Evolutionary conservation across 2,113 vertebrate species (phyloP), one percentile per base, ranked within the genome.

Genomic region (Gracilinanus agilis): DNA sequence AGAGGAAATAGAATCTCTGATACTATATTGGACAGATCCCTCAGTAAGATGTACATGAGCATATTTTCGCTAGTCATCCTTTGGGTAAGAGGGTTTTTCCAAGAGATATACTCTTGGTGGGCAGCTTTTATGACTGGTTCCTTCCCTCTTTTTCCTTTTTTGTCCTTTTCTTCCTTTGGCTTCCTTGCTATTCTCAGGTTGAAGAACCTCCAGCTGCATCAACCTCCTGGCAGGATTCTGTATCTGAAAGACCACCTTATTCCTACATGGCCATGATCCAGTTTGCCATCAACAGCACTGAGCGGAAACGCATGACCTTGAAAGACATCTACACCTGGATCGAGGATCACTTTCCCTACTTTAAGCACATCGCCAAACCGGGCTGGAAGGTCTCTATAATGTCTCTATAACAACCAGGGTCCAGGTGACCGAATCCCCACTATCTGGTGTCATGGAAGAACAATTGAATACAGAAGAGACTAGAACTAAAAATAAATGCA

Each of bases 241-340:
- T 97, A 58, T 98, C 98, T 0, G 99, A 99, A 96, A 98, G 99
- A 94, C 99, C 99, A 0, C 99, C 99, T 0, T 99, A 99, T 96
- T 99, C 99, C 93, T 99, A 99, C 97, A 99, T 99, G 99, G 99
- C 99, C 94, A 99, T 99, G 99, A 99, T 99, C 96, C 99, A 99
- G 94, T 99, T 99, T 92, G 99, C 99, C 9, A 99, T 99, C 98
- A 99, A 99, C 98, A 99, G 99, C 96, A 99, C 98, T 0, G 98
- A 98, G 91, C 98, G 97, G 96, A 99, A 99, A 96, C 99, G 98
- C 96, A 99, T 99, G 99, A 99, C 99, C 2, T 97, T 99, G 95
- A 99, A 99, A 91, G 99, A 99, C 96, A 99, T 99, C 98, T 99
- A 99, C 83, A 98, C 98, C 34, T 99, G 99, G 99, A 99, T 99